Percentiles rank a stretch among this genome's conserved stretches.
Conservation (phyloP, 2,797 vertebrate species). For the Mormyrus proboscirostris region DNA sequence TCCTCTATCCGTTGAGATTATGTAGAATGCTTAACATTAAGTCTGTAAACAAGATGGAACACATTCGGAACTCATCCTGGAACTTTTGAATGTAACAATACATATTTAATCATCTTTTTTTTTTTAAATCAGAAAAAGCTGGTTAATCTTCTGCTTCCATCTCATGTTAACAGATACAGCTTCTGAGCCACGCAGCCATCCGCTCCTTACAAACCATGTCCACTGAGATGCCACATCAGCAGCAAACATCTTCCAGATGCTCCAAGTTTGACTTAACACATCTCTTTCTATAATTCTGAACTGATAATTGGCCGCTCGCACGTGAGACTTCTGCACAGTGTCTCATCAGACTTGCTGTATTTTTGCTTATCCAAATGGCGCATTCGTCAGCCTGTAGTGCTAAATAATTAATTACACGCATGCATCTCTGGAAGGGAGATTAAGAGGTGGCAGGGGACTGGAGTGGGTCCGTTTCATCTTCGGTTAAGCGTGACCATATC, state of each 20-base stretch:
- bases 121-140: not conserved
- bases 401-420: slow-evolving; percentile 8
- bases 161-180: not conserved
- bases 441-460: not conserved
- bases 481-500: not conserved
- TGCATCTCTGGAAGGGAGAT: not conserved
- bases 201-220: not conserved
- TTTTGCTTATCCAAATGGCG: not conserved
- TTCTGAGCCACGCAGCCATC: not conserved
- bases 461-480: not conserved
- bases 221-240: not conserved
- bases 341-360: not conserved
- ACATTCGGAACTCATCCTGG: not conserved
- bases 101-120: not conserved
- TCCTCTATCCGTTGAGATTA: not conserved
- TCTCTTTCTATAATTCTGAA: not conserved
- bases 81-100: not conserved
- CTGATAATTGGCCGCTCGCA: not conserved
- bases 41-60: not conserved
- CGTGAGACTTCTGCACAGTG: not conserved
- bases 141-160: not conserved
- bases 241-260: not conserved
- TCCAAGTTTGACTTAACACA: not conserved
- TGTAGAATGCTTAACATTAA: not conserved
- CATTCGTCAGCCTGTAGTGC: not conserved